phyloP scores from a whole-genome alignment of 2,797 vertebrate genomes.

The Telmatherina bonti region DNA sequence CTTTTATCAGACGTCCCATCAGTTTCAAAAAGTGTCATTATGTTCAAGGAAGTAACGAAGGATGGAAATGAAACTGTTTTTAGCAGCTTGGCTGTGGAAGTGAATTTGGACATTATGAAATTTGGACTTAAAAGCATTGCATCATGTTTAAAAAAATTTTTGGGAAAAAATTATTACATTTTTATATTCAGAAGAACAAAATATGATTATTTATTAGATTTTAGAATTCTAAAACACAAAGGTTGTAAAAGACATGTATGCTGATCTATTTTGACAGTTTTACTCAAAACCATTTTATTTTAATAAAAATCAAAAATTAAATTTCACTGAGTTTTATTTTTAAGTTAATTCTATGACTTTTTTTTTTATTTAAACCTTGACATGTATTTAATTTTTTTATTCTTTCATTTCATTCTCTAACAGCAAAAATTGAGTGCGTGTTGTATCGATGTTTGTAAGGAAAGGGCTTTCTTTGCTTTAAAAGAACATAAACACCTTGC shows the following conservation, averaged over 20 bases:
- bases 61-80: background rate
- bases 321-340: too few species aligned
- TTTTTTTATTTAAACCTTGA: too few species aligned
- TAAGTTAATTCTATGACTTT: too few species aligned
- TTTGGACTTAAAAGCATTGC: background rate
- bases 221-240: too few species aligned
- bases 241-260: too few species aligned
- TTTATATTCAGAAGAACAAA: background rate
- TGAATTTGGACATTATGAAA: background rate
- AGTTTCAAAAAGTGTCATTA: conserved; percentile 26
- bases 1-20: conserved; percentile 40
- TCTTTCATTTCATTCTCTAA: too few species aligned
- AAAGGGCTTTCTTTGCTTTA: background rate
- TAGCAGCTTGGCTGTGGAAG: background rate
- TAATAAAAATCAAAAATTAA: too few species aligned
- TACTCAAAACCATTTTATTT: too few species aligned
- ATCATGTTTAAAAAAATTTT: background rate
- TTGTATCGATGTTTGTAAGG: background rate
- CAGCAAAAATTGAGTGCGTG: background rate
- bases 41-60: conserved; percentile 1
- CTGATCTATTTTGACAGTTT: too few species aligned
- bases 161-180: background rate
- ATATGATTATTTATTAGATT: background rate
- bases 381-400: too few species aligned
- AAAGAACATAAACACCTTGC: background rate